Base-by-base conservation (phyloP, 1,140 invertebrate species). In the Cydia splendana region DNA sequence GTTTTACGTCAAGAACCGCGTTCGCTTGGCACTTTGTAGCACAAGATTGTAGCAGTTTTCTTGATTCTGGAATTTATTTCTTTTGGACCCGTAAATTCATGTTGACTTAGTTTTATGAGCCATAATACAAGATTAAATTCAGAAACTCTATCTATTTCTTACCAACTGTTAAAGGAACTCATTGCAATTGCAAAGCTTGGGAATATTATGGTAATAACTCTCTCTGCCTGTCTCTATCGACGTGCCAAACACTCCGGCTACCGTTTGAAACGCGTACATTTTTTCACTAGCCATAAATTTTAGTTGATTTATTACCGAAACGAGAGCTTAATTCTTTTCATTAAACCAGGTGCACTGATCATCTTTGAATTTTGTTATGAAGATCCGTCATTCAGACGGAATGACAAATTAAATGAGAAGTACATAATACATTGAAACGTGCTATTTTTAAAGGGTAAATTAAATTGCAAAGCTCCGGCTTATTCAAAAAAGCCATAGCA, bases 1-100 rank as follows among this genome's bases (percentile, higher is more conserved):
- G 53, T 77, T 79, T 79, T 65, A 76, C 75, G 78, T 73, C 75
- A 30, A 75, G 67, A 76, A 67, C 9, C 71, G 78, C 71, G 74
- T 45, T 78, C 67, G 62, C 75, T 48, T 78, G 73, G 77, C 71
- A 75, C 24, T 78, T 78, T 78, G 77, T 73, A 71, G 18, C 67
- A 5, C 3, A 3, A 42, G 30, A 42, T 42, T 42, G 67, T 12
- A 69, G 28, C 67, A 71, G 67, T 71, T 42, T 71, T 71, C 30
- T 42, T 71, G 18, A 71, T 71, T 71, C 30, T 18, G 67, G n/a
- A 71, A 71, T 71, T 71, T 71, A 71, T 71, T 71, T 71, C 15
- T 18, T 10, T 18, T 10, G 34, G 7, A 42, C 20, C 34, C 67
- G 34, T 42, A 71, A 42, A 38, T 71, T 10, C 2, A 34, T 45